Evolutionary conservation across 2,888 invertebrate genomes (phyloP).

Genomic region (Leptogaster cylindrica): DNA sequence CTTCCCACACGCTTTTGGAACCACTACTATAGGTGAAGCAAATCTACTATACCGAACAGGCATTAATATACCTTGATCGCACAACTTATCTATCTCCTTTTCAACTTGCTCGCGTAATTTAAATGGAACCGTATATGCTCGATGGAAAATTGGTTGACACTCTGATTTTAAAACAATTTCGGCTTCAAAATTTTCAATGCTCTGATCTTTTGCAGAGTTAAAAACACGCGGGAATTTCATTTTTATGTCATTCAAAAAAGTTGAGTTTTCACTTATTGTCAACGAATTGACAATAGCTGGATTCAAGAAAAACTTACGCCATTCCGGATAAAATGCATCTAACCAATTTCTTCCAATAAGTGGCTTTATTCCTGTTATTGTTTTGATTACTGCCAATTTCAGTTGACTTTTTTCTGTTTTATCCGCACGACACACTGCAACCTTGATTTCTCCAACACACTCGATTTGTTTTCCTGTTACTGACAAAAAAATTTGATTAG

Average conservation of each 20-base stretch:
- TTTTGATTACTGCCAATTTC: neutral
- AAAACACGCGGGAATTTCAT: no score
- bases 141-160: slow-evolving; percentile 42
- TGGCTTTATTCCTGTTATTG: neutral
- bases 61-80: slow-evolving; percentile 46
- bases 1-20: no score
- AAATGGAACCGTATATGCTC: slow-evolving; percentile 47
- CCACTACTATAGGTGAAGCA: no score
- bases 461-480: neutral
- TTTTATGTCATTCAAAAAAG: no score
- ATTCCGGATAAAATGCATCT: neutral
- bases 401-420: neutral
- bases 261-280: no score
- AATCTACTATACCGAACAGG: slow-evolving; percentile 45
- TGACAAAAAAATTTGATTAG: neutral
- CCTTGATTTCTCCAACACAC: neutral
- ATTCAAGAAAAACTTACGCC: neutral
- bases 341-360: neutral
- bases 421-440: no score
- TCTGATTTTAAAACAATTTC: slow-evolving; percentile 31
- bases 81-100: neutral
- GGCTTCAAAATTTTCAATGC: no score
- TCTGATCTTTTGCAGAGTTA: no score
- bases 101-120: slow-evolving; percentile 40
- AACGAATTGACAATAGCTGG: no score